Base-by-base conservation (phyloP, 2,113 vertebrate genomes). In the Indicator indicator region DNA sequence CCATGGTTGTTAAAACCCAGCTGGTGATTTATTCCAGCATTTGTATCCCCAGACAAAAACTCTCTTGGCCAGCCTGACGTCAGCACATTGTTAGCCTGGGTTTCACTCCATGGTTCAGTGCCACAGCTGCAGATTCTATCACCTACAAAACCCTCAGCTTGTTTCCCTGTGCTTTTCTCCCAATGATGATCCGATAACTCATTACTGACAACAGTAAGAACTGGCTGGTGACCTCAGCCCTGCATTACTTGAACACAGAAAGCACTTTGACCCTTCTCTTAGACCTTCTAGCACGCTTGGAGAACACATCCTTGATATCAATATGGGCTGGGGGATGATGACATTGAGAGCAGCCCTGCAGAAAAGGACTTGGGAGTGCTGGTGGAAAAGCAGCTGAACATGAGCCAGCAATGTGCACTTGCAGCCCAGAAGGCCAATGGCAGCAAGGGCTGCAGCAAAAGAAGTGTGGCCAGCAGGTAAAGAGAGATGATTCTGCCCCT, bases 11-110 rank as follows among this genome's bases (percentile, higher is more conserved):
- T 81, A 91, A 91, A 93, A 64, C 11, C 21, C 68, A 56, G 48
- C 46, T 42, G 59, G 40, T 50, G 90, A 93, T 90, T 95, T 93
- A 90, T 81, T 72, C 58, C 55, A 78, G 55, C n/a, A 71, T 60
- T 81, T 81, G 69, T 60, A 79, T 62, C 80, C 7, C 1, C 30
- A 52, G 79, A 90, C 55, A 83, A 83, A 92, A 94, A 18, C 52
- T 67, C 70, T 65, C 58, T 70, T 2, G 7, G 85, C 86, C 83
- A 65, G 56, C 50, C 65, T 86, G 81, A 86, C 26, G 8, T 93
- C 88, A 88, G 30, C 20, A n/a, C 73, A 86, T 40, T 88, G 83
- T 83, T 78, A 48, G 38, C 32, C 44, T 1, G 56, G 1, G 3
- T 42, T 85, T 80, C 54, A 24, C 54, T 64, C 71, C 1, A 0